phyloP scores from a whole-genome alignment of 2,797 vertebrate genomes.

The Thripadectes ignobilis region DNA sequence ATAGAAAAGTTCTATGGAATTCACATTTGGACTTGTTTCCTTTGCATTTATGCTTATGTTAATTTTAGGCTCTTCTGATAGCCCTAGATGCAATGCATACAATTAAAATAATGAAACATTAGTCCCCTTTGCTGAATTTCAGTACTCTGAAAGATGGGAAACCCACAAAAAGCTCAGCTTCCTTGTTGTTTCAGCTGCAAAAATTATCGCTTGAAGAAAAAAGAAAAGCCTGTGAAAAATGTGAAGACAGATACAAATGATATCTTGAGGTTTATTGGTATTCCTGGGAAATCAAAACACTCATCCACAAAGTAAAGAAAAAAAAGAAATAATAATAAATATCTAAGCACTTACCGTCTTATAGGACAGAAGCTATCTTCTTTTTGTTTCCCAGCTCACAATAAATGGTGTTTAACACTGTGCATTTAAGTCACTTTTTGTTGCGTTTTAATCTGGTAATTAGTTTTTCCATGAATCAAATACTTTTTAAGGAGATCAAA shows the following conservation, averaged over 20 bases:
- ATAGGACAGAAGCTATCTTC: background rate
- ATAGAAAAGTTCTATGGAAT: background rate
- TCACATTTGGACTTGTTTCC: background rate
- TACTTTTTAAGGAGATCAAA: conserved; percentile 58
- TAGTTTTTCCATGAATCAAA: conserved; percentile 66
- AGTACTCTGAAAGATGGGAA: background rate
- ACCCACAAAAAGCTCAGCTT: background rate
- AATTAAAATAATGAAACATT: background rate
- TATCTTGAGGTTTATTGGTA: background rate
- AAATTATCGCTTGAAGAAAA: background rate
- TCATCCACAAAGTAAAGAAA: background rate
- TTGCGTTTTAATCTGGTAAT: conserved; percentile 65
- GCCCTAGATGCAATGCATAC: background rate
- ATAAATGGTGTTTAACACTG: background rate
- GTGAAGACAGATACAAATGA: background rate
- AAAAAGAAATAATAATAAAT: background rate
- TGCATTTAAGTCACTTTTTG: background rate
- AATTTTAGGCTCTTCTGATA: background rate
- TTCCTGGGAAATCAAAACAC: background rate
- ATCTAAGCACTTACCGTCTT: background rate
- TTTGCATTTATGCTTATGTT: background rate
- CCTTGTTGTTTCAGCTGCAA: background rate
- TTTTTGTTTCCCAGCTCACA: background rate
- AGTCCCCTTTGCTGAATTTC: background rate
- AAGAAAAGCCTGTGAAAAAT: conserved; percentile 1